Conservation (phyloP, 2,113 vertebrate genomes). For the Sinocyclocheilus grahami region DNA sequence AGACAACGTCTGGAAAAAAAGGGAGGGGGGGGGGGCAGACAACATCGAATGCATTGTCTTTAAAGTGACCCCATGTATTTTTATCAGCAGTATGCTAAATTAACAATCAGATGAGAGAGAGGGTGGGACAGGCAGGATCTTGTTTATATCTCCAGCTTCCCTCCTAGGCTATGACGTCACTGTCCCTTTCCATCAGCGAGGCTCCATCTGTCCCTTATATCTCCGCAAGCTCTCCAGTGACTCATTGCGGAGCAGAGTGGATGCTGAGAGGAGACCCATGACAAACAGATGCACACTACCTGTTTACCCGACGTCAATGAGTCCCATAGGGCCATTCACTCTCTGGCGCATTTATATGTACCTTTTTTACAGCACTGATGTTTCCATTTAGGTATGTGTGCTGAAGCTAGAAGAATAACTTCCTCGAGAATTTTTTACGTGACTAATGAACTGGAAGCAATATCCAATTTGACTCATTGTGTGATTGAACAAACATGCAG, state of each 20-base stretch:
- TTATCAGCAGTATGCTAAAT: conserved; percentile 20
- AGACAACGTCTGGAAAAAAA: not conserved
- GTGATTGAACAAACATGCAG: not conserved
- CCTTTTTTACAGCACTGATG: not conserved
- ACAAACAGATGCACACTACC: conserved; percentile 38
- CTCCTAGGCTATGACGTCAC: conserved; percentile 47
- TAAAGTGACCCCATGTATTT: conserved; percentile 29
- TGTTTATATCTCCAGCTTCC: conserved; percentile 45
- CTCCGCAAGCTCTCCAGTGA: conserved; percentile 43
- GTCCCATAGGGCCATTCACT: not conserved
- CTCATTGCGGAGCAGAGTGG: conserved; percentile 32
- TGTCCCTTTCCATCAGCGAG: conserved; percentile 45
- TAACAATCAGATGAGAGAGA: conserved; percentile 14
- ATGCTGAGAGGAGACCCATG: conserved; percentile 20
- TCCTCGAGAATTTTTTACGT: not conserved
- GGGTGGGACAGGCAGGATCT: conserved; percentile 13
- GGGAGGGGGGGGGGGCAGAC: not conserved
- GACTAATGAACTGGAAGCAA: not conserved
- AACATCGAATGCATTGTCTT: not conserved
- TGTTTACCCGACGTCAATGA: not conserved
- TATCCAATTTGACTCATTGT: not conserved
- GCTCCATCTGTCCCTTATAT: conserved; percentile 52
- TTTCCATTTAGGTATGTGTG: not conserved
- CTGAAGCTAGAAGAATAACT: not conserved
- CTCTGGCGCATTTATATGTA: not conserved